A percentile compares a stretch with the other conserved stretches of the same genome.
These are phyloP conservation scores for silkworm (Bombyx mori) DNA, from an alignment of 1,140 invertebrate genomes.

Conservation along the genomic window DNA sequence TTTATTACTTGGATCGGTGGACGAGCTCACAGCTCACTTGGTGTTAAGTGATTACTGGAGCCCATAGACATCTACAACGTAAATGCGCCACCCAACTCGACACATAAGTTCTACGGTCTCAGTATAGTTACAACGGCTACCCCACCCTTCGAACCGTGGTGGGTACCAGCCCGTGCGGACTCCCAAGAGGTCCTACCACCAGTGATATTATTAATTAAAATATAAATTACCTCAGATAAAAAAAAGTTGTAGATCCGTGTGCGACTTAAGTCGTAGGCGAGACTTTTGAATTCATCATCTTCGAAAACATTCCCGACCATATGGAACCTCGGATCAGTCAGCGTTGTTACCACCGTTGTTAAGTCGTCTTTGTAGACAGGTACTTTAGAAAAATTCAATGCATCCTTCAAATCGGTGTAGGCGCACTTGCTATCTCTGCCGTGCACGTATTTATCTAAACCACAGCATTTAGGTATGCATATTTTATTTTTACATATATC, in stretches of 20 bases:
- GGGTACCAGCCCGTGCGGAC: no score
- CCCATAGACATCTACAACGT: no score
- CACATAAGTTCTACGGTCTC: no score
- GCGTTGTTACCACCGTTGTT: background rate
- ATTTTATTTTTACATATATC: background rate
- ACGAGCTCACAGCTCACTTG: no score
- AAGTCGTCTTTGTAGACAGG: constrained; percentile 5
- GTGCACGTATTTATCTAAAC: constrained; percentile 5
- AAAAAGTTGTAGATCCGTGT: constrained; percentile 4
- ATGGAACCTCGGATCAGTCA: background rate
- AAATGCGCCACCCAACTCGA: no score
- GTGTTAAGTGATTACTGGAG: no score
- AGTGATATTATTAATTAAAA: constrained; percentile 1
- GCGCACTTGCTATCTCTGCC: constrained; percentile 1
- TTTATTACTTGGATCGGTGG: no score
- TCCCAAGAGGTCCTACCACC: no score
- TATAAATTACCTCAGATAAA: constrained; percentile 15
- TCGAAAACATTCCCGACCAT: constrained; percentile 2
- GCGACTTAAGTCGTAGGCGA: constrained; percentile 4
- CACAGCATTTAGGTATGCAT: constrained; percentile 15
- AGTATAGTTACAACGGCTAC: no score
- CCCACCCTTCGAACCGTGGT: no score
- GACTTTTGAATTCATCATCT: constrained; percentile 2
- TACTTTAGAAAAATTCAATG: constrained; percentile 4
- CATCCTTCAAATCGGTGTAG: background rate